A percentile compares a stretch with the other conserved stretches of the same genome.
These are phyloP conservation scores for Fragum sueziense DNA, from an alignment of 2,888 invertebrate species.

Conservation along the genomic window DNA sequence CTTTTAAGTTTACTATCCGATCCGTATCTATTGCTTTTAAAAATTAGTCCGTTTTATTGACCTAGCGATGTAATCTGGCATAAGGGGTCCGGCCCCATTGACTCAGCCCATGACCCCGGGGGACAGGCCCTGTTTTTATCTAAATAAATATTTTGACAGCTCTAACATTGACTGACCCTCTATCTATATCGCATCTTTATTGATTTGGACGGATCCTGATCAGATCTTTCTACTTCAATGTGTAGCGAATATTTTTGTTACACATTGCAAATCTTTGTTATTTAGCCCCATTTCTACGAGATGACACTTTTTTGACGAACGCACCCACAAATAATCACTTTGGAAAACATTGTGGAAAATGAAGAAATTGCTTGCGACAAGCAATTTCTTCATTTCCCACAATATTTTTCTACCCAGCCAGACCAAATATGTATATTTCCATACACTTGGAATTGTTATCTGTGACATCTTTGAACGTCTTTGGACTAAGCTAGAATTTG, in stretches of 20 bases:
- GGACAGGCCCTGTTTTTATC: background rate
- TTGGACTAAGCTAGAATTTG: no score
- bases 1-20: background rate
- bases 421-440: no score
- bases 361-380: no score
- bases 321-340: no score
- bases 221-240: background rate
- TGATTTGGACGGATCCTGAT: background rate
- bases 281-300: background rate
- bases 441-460: no score
- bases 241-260: background rate
- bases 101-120: background rate
- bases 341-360: no score
- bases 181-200: slow-evolving; percentile 1
- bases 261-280: background rate
- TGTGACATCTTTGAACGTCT: no score
- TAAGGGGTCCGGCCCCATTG: background rate
- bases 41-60: slow-evolving; percentile 6
- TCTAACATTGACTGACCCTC: background rate
- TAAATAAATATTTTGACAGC: slow-evolving; percentile 4
- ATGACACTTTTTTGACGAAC: no score
- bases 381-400: no score
- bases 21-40: background rate
- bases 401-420: no score
- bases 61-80: background rate